Conservation (phyloP, 2,113 vertebrate species). For the Platichthys stellatus region DNA sequence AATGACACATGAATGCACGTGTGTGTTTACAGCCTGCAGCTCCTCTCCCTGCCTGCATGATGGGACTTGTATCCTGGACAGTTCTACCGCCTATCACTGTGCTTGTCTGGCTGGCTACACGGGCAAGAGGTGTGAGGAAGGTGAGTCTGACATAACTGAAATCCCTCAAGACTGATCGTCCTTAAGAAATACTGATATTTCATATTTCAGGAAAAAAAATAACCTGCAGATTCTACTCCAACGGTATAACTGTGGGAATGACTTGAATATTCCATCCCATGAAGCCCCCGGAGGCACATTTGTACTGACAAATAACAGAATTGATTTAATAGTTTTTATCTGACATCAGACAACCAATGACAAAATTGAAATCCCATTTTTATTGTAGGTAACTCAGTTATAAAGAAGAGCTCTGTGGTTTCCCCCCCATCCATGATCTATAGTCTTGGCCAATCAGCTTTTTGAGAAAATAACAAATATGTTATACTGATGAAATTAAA, state of each 20-base stretch:
- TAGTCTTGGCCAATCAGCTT: constrained; percentile 19
- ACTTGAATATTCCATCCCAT: constrained; percentile 26
- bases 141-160: constrained; percentile 74
- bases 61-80: constrained; percentile 90
- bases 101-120: constrained; percentile 96
- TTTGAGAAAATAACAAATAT: constrained; percentile 23
- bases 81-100: constrained; percentile 86
- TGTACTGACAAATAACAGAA: neutral
- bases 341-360: constrained; percentile 20
- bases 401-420: constrained; percentile 57
- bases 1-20: neutral
- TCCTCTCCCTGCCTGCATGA: constrained; percentile 95
- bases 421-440: neutral
- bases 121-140: constrained; percentile 90
- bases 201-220: neutral
- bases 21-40: constrained; percentile 87
- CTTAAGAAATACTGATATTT: neutral
- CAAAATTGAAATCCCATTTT: neutral
- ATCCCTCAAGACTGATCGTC: neutral
- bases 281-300: neutral
- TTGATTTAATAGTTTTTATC: neutral
- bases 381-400: constrained; percentile 58
- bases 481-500: constrained; percentile 5
- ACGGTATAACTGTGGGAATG: neutral
- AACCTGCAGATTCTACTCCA: neutral